Percentiles rank a stretch among this genome's conserved stretches.
Conservation (phyloP, 2,797 vertebrate genomes). For the Poecilia picta region DNA sequence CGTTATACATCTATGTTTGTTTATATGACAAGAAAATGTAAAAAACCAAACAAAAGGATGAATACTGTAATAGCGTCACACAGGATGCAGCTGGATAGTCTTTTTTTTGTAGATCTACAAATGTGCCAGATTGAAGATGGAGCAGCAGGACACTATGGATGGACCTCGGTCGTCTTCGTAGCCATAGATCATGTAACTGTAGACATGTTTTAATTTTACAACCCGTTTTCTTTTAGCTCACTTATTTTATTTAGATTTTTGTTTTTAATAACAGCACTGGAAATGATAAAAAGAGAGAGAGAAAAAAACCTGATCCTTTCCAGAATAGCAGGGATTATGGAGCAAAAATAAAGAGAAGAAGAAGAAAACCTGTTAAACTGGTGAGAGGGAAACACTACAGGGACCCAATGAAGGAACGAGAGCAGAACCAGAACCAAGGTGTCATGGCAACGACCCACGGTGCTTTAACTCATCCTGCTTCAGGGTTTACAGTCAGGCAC, state of each 20-base stretch:
- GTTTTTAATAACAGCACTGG: constrained; percentile 4
- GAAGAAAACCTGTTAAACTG: not conserved
- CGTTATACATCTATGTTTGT: constrained; percentile 62
- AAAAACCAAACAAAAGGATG: constrained; percentile 78
- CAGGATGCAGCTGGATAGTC: constrained; percentile 66
- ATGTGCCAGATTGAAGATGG: constrained; percentile 64
- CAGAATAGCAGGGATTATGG: constrained; percentile 21
- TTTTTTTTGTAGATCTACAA: constrained; percentile 65
- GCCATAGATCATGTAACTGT: constrained; percentile 79
- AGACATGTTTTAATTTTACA: constrained; percentile 66
- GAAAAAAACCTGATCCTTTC: not conserved
- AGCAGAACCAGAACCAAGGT: not conserved
- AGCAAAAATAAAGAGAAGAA: constrained; percentile 12
- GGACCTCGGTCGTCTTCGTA: constrained; percentile 66
- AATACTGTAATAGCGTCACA: constrained; percentile 70
- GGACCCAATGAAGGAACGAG: constrained; percentile 33
- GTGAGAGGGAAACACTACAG: constrained; percentile 51
- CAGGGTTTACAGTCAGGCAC: not conserved
- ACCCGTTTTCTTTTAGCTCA: constrained; percentile 68
- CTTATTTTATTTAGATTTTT: constrained; percentile 47
- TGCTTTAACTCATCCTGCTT: constrained; percentile 14
- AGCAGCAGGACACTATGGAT: constrained; percentile 78
- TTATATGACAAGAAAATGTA: constrained; percentile 32
- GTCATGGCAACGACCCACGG: not conserved
- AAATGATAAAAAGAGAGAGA: too few species aligned